Base-by-base conservation (phyloP, 1,140 invertebrate species). In the Aphelenchoides avenae region DNA sequence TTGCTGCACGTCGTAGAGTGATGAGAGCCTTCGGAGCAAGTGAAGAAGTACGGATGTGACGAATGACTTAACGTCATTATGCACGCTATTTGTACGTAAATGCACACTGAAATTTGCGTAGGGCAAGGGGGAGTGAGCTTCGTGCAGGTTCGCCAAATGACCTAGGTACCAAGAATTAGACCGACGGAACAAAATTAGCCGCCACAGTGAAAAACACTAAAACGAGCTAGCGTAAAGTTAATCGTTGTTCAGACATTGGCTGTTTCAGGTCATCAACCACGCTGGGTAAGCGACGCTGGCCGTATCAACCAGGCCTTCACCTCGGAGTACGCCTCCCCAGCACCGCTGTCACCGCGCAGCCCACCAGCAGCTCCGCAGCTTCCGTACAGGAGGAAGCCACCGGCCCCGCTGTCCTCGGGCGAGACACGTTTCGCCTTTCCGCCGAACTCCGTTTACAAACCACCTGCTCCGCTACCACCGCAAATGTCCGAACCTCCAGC, bases 341-440 rank as follows among this genome's bases (percentile, higher is more conserved):
- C 58, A n/a, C 52, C 52, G 13, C 20, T 53, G 11, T 62, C 64
- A n/a, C 30, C 57, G n/a, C 18, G 15, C 7, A 30, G 24, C 18
- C 18, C 26, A 9, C n/a, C 26, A 53, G 29, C 24, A 30, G 3
- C 54, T n/a, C n/a, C 52, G 6, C 15, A 40, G 22, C 33, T 11
- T 11, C 51, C 47, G 2, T 41, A 53, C 15, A 39, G 34, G 1
- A 52, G 58, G 46, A 26, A 39, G 7, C 60, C 60, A 9, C 60
- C 60, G 15, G 66, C 68, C 5, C 63, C 63, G 9, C 47, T 65
- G 5, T 70, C 68, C 5, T 22, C 64, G n/a, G 34, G 37, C 31
- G 60, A 62, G 49, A 69, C 64, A 18, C 57, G 64, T 22, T 65
- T 65, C 33, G 54, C 58, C 7, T 65, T 65, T 55, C 63, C 63